A percentile compares a stretch with the other conserved stretches of the same genome.
Conservation (phyloP, 2,113 vertebrate genomes). For the Labeo catla region DNA sequence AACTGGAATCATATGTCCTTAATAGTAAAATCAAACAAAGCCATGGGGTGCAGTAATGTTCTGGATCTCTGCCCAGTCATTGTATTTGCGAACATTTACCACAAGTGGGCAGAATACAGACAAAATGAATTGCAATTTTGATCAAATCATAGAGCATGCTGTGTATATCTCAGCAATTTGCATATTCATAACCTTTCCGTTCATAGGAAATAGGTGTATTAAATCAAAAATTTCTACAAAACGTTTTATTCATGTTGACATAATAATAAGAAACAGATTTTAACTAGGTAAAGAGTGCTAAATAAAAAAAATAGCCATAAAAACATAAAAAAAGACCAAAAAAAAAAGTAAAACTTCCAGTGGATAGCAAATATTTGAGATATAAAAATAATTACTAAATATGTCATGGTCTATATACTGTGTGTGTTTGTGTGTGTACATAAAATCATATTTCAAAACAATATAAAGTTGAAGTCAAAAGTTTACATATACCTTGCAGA, state of each 20-base stretch:
- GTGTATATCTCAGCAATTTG: background rate
- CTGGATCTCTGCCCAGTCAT: background rate
- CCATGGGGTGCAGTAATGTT: background rate
- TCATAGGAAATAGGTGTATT: background rate
- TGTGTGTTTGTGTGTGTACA: background rate
- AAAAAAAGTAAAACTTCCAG: no score
- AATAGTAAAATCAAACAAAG: background rate
- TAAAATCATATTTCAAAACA: no score
- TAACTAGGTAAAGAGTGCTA: background rate
- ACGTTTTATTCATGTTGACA: background rate
- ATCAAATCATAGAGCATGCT: background rate
- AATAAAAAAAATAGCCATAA: background rate
- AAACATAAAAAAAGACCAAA: background rate
- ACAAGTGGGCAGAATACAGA: conserved; percentile 9
- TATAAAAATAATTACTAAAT: background rate
- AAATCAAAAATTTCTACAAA: background rate
- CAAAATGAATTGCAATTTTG: background rate
- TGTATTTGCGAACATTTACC: background rate
- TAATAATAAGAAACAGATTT: background rate
- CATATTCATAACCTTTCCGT: background rate
- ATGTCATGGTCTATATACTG: background rate
- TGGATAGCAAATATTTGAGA: background rate
- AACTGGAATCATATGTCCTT: background rate
- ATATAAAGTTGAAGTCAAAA: no score
- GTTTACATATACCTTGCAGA: no score